These are phyloP conservation scores for Philhelius pedissequus DNA, from an alignment of 2,888 invertebrate species.

Conservation along the genomic window DNA sequence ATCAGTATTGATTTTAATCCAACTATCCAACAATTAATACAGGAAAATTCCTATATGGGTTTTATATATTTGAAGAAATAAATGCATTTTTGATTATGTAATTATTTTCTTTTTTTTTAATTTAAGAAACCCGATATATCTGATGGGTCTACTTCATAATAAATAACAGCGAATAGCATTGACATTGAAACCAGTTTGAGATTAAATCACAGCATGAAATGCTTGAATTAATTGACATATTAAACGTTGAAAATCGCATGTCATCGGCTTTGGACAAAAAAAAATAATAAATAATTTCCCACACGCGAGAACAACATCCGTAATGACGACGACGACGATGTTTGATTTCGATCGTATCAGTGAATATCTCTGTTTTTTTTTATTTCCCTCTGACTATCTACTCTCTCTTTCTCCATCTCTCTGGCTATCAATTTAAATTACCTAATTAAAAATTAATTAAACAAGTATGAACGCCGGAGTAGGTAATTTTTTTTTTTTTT, in stretches of 20 bases:
- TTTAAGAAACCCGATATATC: background rate
- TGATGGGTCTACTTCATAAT: background rate
- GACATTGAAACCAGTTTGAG: background rate
- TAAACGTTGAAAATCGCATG: constrained; percentile 10
- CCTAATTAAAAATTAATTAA: constrained; percentile 58
- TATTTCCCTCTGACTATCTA: too few species aligned
- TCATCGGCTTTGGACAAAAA: constrained; percentile 3
- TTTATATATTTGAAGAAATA: too few species aligned
- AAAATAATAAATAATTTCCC: background rate
- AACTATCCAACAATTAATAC: too few species aligned
- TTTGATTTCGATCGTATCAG: background rate
- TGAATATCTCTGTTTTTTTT: background rate
- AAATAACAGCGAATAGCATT: background rate
- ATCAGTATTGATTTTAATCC: too few species aligned
- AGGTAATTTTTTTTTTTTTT: too few species aligned
- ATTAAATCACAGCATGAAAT: background rate
- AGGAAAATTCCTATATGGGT: too few species aligned
- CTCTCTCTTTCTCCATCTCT: too few species aligned
- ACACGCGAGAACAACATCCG: constrained; percentile 10
- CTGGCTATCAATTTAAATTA: constrained; percentile 15
- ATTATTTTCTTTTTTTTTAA: too few species aligned
- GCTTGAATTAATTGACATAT: constrained; percentile 5
- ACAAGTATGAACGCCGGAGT: constrained; percentile 23
- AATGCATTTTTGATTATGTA: too few species aligned
- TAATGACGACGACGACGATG: background rate